phyloP scores from a whole-genome alignment of 92 coral and sea anemone genomes.

The Porites divaricata region DNA sequence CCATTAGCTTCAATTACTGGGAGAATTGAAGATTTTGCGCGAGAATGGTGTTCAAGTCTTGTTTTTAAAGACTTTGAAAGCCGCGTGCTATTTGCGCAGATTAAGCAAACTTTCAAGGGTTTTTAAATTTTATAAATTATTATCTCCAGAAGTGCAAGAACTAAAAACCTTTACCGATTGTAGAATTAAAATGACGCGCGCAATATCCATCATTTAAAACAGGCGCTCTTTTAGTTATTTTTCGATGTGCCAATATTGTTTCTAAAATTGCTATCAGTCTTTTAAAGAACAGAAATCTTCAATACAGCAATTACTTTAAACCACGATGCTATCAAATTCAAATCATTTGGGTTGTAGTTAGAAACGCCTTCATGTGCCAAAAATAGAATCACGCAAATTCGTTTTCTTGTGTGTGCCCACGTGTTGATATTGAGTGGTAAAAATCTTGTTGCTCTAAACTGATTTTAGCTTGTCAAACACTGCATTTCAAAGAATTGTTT shows the following conservation, averaged over 20 bases:
- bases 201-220: background rate
- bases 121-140: background rate
- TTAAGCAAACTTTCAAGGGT: constrained; percentile 15
- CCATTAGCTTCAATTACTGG: background rate
- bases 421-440: background rate
- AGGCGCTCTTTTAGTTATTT: background rate
- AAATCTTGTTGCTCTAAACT: background rate
- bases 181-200: background rate
- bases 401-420: background rate
- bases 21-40: background rate
- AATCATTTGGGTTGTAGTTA: constrained; percentile 24
- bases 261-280: background rate
- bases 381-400: constrained; percentile 42
- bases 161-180: background rate
- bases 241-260: constrained; percentile 29
- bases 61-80: background rate
- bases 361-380: constrained; percentile 8
- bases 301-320: constrained; percentile 1
- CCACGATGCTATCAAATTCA: constrained; percentile 36
- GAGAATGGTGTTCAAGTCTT: background rate
- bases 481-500: background rate
- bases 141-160: constrained; percentile 5
- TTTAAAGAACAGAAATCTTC: constrained; percentile 14
- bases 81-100: constrained; percentile 7
- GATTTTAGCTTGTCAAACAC: background rate